Percentiles rank a stretch among this genome's conserved stretches.
Conservation (phyloP, 2,113 vertebrate species). For the Mormyrus iriodes region DNA sequence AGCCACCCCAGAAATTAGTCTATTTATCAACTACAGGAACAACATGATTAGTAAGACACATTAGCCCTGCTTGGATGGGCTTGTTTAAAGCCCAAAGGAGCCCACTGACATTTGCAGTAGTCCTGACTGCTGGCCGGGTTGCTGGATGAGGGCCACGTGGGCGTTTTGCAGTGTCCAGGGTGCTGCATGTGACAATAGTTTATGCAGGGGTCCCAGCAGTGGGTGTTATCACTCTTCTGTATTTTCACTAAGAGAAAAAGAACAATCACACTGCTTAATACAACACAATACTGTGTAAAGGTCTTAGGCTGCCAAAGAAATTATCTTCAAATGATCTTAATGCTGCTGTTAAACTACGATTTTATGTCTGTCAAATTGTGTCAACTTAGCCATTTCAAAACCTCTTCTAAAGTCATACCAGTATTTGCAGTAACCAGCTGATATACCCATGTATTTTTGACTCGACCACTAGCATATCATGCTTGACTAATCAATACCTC, state of each 20-base stretch:
- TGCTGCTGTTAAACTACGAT: neutral
- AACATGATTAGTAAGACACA: neutral
- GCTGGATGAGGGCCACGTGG: conserved; percentile 61
- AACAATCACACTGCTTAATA: neutral
- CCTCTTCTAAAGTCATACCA: neutral
- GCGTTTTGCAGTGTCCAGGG: conserved; percentile 66
- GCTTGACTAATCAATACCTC: neutral
- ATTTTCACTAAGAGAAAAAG: conserved; percentile 63
- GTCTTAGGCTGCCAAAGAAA: neutral
- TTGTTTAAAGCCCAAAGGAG: neutral
- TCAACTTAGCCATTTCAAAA: neutral
- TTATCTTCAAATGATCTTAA: neutral
- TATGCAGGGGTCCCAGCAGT: conserved; percentile 75
- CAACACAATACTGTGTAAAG: neutral
- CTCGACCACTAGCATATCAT: neutral
- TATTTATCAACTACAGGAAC: neutral
- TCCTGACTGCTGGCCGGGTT: conserved; percentile 62
- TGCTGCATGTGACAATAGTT: conserved; percentile 75
- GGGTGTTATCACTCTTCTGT: conserved; percentile 74
- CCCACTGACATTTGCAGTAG: conserved; percentile 72
- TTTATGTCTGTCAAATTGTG: neutral
- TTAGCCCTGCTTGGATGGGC: neutral
- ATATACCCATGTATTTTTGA: neutral
- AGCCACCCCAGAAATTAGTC: neutral
- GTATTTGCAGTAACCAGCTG: neutral